phyloP scores from a whole-genome alignment of 2,888 invertebrate species.

The Eupithecia pulchellata region DNA sequence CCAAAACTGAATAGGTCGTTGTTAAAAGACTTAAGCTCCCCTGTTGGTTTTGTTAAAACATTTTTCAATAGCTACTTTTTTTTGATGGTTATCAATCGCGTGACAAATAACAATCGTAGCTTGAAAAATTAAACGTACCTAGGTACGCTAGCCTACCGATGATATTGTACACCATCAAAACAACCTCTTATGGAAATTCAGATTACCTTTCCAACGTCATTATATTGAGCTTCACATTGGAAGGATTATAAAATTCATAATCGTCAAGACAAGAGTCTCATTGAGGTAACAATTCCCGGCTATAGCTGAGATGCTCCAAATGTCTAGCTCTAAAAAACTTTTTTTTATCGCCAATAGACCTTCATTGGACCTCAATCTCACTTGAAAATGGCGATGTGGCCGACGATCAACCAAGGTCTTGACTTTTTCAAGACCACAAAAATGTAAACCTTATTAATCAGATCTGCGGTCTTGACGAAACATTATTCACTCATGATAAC shows the following conservation, averaged over 20 bases:
- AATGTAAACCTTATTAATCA: no score
- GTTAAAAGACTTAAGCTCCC: neutral
- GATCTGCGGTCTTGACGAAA: no score
- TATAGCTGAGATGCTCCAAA: neutral
- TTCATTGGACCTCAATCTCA: neutral
- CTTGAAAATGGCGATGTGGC: neutral
- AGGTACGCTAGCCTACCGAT: neutral
- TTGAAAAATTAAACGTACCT: neutral
- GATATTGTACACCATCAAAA: neutral
- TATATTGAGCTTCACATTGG: neutral
- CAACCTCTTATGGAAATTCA: neutral
- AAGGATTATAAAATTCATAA: neutral
- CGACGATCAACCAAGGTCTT: neutral
- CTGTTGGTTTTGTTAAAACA: neutral
- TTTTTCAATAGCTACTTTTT: neutral
- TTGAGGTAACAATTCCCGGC: neutral
- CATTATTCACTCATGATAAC: neutral
- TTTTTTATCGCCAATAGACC: no score
- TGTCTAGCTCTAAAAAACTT: no score
- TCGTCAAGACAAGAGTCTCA: neutral
- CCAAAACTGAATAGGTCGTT: neutral
- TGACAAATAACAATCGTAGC: conserved; percentile 7
- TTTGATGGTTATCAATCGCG: conserved; percentile 3
- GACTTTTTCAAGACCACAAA: no score
- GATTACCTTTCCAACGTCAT: neutral